These are phyloP conservation scores for Brachyhypopomus occidentalis DNA, from an alignment of 2,113 vertebrate genomes.

Conservation along the genomic window DNA sequence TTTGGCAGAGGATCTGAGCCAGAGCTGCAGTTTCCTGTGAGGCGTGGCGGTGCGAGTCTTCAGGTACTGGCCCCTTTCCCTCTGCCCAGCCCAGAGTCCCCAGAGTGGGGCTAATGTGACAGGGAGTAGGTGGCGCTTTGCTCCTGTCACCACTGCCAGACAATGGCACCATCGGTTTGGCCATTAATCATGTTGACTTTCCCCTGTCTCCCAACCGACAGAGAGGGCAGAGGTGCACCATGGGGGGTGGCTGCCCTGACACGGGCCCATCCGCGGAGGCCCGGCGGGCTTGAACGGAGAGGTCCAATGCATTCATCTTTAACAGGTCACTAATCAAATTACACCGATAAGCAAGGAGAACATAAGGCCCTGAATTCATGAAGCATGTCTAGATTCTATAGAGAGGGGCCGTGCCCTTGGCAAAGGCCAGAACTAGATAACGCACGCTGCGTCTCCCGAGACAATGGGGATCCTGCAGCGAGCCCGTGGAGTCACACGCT, in stretches of 20 bases:
- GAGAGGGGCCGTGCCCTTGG: constrained; percentile 60
- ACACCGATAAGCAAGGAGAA: constrained; percentile 67
- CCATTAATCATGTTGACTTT: constrained; percentile 75
- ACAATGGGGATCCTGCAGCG: constrained; percentile 60
- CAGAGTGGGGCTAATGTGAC: constrained; percentile 63
- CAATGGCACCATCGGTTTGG: constrained; percentile 67
- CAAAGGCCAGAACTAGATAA: constrained; percentile 62
- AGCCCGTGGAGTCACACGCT: constrained; percentile 59
- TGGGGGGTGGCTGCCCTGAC: constrained; percentile 53
- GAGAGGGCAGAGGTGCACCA: constrained; percentile 57
- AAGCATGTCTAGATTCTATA: constrained; percentile 64
- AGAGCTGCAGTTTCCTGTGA: constrained; percentile 51
- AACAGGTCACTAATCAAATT: constrained; percentile 80
- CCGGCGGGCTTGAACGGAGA: constrained; percentile 68
- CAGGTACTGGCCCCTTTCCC: constrained; percentile 22
- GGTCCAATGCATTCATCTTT: constrained; percentile 67
- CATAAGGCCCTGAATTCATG: constrained; percentile 71
- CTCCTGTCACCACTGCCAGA: constrained; percentile 66
- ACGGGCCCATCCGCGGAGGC: constrained; percentile 62
- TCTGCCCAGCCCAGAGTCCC: constrained; percentile 48
- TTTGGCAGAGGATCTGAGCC: constrained; percentile 26
- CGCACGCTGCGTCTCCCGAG: constrained; percentile 39
- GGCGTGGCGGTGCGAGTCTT: constrained; percentile 38
- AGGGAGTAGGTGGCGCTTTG: constrained; percentile 65
- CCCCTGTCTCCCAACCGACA: constrained; percentile 69